Evolutionary conservation across 2,797 vertebrate genomes (phyloP).

Genomic region (Bovichtus diacanthus): DNA sequence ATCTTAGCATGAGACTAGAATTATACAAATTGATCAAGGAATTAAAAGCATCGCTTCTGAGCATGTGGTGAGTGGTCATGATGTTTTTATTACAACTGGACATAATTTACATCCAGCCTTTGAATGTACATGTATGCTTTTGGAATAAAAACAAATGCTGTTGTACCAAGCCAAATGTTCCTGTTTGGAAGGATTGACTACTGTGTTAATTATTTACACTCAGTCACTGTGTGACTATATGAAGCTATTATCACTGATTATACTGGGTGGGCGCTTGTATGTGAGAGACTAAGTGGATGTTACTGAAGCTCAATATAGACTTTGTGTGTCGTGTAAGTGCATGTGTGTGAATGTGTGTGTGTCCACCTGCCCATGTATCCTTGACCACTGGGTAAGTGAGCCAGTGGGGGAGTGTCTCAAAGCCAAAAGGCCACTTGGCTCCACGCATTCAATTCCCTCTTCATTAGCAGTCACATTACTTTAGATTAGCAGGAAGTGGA

Average conservation of each 20-base stretch:
- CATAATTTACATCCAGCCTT: too few species aligned
- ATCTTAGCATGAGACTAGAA: too few species aligned
- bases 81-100: not conserved
- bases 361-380: slow-evolving; percentile 64
- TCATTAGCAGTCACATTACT: slow-evolving; percentile 82
- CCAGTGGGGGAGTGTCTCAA: slow-evolving; percentile 46
- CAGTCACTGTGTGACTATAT: not conserved
- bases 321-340: slow-evolving; percentile 2
- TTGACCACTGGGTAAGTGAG: slow-evolving; percentile 77
- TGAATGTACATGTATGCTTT: not conserved
- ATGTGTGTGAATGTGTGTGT: slow-evolving; percentile 20
- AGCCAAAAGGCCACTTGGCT: slow-evolving; percentile 76
- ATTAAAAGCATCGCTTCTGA: not conserved
- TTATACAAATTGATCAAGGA: too few species aligned
- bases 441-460: slow-evolving; percentile 76
- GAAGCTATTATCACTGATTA: slow-evolving; percentile 7
- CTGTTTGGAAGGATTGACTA: slow-evolving; percentile 3
- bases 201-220: slow-evolving; percentile 21
- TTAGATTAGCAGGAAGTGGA: slow-evolving; percentile 82
- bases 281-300: not conserved
- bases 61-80: too few species aligned
- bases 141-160: too few species aligned
- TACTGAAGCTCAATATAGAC: not conserved
- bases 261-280: slow-evolving; percentile 7
- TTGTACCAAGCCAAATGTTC: not conserved